These are phyloP conservation scores for Cantharis lateralis DNA, from an alignment of 2,888 invertebrate genomes.

Conservation along the genomic window DNA sequence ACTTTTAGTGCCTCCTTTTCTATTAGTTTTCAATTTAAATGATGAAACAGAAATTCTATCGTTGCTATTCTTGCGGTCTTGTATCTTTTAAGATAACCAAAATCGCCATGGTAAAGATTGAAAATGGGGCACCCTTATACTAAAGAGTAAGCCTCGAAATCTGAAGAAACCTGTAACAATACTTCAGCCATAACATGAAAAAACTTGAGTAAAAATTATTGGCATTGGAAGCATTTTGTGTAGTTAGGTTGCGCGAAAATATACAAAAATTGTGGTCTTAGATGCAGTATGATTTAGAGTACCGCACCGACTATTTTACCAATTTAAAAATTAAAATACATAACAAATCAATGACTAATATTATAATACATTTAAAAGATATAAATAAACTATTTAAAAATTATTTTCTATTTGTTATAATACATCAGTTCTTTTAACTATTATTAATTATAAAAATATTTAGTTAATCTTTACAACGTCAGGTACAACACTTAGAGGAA, in stretches of 20 bases:
- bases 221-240: neutral
- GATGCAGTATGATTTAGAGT: neutral
- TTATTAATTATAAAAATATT: neutral
- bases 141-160: too few species aligned
- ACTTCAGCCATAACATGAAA: too few species aligned
- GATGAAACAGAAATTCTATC: too few species aligned
- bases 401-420: neutral
- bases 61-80: too few species aligned
- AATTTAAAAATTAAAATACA: neutral
- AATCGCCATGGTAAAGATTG: too few species aligned
- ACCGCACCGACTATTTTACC: neutral
- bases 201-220: too few species aligned
- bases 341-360: neutral
- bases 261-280: neutral
- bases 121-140: too few species aligned
- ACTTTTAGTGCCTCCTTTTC: too few species aligned
- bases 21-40: too few species aligned
- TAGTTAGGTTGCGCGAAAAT: neutral
- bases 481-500: neutral
- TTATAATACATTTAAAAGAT: neutral
- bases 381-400: neutral
- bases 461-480: neutral
- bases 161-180: too few species aligned
- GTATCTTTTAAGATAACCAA: too few species aligned
- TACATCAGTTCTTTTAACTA: neutral